Conservation (phyloP, 2,113 vertebrate species). For the Gobio gobio region DNA sequence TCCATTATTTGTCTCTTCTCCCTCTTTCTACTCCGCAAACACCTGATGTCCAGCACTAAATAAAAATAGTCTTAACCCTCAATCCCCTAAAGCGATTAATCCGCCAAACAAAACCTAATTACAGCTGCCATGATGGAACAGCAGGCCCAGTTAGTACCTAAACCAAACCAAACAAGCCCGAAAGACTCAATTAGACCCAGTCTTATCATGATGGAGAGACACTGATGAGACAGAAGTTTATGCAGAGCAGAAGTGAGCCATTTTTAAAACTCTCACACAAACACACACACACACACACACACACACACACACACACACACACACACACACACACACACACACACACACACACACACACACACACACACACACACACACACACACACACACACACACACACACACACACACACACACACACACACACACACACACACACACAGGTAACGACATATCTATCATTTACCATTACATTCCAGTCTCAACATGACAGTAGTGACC, state of each 20-base stretch:
- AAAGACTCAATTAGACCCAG: conserved; percentile 23
- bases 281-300: not conserved
- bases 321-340: not conserved
- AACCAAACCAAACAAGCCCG: conserved; percentile 45
- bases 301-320: too few relatives aligned
- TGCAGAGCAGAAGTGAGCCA: not conserved
- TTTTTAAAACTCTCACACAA: not conserved
- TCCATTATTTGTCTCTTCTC: not conserved
- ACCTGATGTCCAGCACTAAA: conserved; percentile 29
- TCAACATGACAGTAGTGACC: not conserved
- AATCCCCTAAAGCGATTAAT: conserved; percentile 37
- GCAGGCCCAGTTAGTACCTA: conserved; percentile 9
- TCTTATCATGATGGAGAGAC: conserved; percentile 44
- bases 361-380: not conserved
- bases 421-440: not conserved
- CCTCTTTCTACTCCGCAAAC: not conserved
- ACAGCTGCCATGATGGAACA: conserved; percentile 51
- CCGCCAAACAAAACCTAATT: conserved; percentile 44
- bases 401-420: not conserved
- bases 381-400: not conserved
- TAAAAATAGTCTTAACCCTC: conserved; percentile 34
- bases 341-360: not conserved
- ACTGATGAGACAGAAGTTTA: conserved; percentile 21
- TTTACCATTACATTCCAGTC: not conserved
- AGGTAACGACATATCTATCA: too few relatives aligned